Evolutionary conservation across 2,888 invertebrate genomes (phyloP).

Genomic region (Sinodicranocentrus sp.): DNA sequence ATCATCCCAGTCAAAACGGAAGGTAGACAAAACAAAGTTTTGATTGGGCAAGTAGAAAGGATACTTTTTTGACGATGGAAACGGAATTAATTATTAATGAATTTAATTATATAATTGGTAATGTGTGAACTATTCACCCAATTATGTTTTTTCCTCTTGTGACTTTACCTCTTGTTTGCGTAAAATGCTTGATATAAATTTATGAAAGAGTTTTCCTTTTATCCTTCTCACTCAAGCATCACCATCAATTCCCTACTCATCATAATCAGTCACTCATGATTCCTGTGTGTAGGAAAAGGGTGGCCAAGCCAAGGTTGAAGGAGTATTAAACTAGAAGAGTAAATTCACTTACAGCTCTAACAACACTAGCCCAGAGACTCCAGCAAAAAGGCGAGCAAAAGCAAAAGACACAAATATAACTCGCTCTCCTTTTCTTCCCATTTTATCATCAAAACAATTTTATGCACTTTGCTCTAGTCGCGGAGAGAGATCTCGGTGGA

Average conservation of each 20-base stretch:
- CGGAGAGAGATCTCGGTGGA: slow-evolving; percentile 24
- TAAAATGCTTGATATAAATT: too few species aligned
- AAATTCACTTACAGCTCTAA: slow-evolving; percentile 53
- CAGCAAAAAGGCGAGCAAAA: not conserved
- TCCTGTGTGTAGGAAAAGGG: slow-evolving; percentile 65
- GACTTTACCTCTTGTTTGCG: too few species aligned
- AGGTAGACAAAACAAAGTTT: too few species aligned
- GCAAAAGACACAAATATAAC: too few species aligned
- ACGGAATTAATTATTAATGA: too few species aligned
- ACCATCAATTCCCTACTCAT: slow-evolving; percentile 45
- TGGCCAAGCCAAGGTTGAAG: slow-evolving; percentile 47
- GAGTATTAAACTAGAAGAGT: slow-evolving; percentile 33
- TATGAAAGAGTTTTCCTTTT: too few species aligned
- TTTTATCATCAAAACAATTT: slow-evolving; percentile 60
- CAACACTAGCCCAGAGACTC: not conserved
- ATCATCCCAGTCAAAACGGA: too few species aligned
- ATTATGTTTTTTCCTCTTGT: too few species aligned
- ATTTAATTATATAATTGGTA: too few species aligned
- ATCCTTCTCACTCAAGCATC: not conserved
- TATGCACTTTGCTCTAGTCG: slow-evolving; percentile 57
- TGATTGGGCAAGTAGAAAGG: too few species aligned
- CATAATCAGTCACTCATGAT: slow-evolving; percentile 67
- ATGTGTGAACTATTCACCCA: too few species aligned
- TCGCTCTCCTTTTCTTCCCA: not conserved
- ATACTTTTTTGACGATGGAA: too few species aligned